Evolutionary conservation across 2,888 invertebrate species (phyloP).

Genomic region (Saturnia japonica): DNA sequence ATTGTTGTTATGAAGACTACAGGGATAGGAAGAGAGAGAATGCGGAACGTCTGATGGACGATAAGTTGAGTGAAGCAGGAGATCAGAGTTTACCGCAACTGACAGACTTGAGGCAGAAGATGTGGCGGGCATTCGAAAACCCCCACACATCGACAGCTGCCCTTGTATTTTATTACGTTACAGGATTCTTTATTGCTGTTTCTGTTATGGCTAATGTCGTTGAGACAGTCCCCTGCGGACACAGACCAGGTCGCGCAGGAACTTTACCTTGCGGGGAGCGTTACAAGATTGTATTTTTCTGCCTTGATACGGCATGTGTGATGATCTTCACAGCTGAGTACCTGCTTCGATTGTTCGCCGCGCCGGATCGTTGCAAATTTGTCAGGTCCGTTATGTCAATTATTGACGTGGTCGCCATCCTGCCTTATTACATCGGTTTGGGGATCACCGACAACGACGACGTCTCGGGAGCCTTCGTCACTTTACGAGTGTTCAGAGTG

Average conservation of each 20-base stretch:
- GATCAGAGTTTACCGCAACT: conserved; percentile 94
- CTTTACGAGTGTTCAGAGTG: conserved; percentile 98
- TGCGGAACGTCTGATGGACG: conserved; percentile 98
- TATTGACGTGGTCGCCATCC: conserved; percentile 99
- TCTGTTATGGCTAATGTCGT: conserved; percentile 99
- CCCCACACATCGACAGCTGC: conserved; percentile 99
- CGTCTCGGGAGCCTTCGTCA: conserved; percentile 99
- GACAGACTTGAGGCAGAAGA: conserved; percentile 94
- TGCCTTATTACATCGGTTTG: conserved; percentile 99
- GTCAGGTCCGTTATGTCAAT: conserved; percentile 99
- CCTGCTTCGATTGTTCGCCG: conserved; percentile 96
- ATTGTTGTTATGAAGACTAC: conserved; percentile 99
- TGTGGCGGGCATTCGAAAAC: conserved; percentile 99
- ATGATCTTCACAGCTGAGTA: conserved; percentile 99
- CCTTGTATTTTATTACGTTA: conserved; percentile 99
- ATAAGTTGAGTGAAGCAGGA: conserved; percentile 95
- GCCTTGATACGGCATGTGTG: conserved; percentile 99
- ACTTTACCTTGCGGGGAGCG: conserved; percentile 97
- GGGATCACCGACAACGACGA: conserved; percentile 99
- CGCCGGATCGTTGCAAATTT: conserved; percentile 99
- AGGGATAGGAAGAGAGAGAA: conserved; percentile 99
- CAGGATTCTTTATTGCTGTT: conserved; percentile 99
- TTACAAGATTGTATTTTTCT: conserved; percentile 99
- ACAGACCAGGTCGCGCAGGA: conserved; percentile 92
- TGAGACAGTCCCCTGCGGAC: conserved; percentile 97